These are phyloP conservation scores for Tetropium fuscum DNA, from an alignment of 2,888 invertebrate genomes.

Conservation along the genomic window DNA sequence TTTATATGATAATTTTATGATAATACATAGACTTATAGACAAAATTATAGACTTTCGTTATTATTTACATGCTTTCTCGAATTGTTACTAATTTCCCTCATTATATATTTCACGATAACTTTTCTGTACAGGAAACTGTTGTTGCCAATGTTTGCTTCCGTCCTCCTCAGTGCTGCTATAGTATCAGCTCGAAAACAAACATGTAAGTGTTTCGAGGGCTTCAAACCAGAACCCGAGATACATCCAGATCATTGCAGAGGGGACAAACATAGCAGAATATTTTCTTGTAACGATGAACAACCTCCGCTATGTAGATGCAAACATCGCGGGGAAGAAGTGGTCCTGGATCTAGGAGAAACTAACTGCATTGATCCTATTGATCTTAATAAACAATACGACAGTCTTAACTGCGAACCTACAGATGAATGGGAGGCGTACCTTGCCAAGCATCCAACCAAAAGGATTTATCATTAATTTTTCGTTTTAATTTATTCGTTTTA, in stretches of 20 bases:
- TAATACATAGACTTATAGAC: too few relatives aligned
- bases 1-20: too few relatives aligned
- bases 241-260: slow-evolving; percentile 47
- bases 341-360: slow-evolving; percentile 51
- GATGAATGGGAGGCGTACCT: slow-evolving; percentile 46
- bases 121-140: too few relatives aligned
- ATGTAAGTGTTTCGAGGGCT: slow-evolving; percentile 54
- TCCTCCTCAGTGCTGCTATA: too few relatives aligned
- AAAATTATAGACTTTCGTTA: too few relatives aligned
- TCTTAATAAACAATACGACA: slow-evolving; percentile 26
- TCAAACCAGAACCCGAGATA: slow-evolving; percentile 45
- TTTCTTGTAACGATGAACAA: slow-evolving; percentile 50
- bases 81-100: too few relatives aligned
- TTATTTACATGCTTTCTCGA: too few relatives aligned
- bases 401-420: slow-evolving; percentile 38
- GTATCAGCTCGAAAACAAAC: too few relatives aligned
- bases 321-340: slow-evolving; percentile 41
- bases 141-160: too few relatives aligned
- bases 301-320: slow-evolving; percentile 52
- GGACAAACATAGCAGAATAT: slow-evolving; percentile 46
- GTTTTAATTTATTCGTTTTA: too few relatives aligned
- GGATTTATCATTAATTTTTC: slow-evolving; percentile 23
- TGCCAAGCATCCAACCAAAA: slow-evolving; percentile 43
- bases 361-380: slow-evolving; percentile 37
- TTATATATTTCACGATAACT: too few relatives aligned